phyloP scores from a whole-genome alignment of 1,140 invertebrate species.

The Drosophila arizonae region DNA sequence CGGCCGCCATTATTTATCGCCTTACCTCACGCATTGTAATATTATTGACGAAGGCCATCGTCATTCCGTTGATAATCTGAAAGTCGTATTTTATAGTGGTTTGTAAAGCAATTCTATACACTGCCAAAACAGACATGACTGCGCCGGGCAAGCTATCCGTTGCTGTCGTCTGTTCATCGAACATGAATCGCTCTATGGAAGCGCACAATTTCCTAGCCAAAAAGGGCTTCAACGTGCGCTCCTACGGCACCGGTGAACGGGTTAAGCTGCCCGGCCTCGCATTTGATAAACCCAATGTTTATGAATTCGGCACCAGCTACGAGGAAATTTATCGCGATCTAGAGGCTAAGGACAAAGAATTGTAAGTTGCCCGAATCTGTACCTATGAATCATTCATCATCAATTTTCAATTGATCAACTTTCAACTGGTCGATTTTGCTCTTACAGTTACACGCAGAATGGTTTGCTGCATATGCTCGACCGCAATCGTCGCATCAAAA shows the following conservation, averaged over 20 bases:
- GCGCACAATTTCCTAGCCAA: slow-evolving; percentile 98
- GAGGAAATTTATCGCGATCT: slow-evolving; percentile 99
- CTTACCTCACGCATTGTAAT: slow-evolving; percentile 11
- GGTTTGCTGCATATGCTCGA: slow-evolving; percentile 99
- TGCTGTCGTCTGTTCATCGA: slow-evolving; percentile 98
- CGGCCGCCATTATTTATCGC: slow-evolving; percentile 6
- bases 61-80: slow-evolving; percentile 20
- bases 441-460: slow-evolving; percentile 97
- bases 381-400: no score
- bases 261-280: slow-evolving; percentile 98
- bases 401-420: not conserved
- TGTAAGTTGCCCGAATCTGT: slow-evolving; percentile 84
- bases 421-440: not conserved
- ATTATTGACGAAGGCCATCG: slow-evolving; percentile 24
- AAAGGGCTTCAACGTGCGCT: slow-evolving; percentile 96
- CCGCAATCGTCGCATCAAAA: slow-evolving; percentile 97
- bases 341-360: slow-evolving; percentile 92
- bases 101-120: slow-evolving; percentile 34
- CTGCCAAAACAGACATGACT: slow-evolving; percentile 73
- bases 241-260: slow-evolving; percentile 98
- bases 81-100: slow-evolving; percentile 30
- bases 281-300: slow-evolving; percentile 97
- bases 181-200: slow-evolving; percentile 99
- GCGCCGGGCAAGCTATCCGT: slow-evolving; percentile 87
- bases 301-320: slow-evolving; percentile 98